Evolutionary conservation across 2,888 invertebrate species (phyloP), one percentile per base, ranked within the genome.

Genomic region (Phragmatobia fuliginosa): DNA sequence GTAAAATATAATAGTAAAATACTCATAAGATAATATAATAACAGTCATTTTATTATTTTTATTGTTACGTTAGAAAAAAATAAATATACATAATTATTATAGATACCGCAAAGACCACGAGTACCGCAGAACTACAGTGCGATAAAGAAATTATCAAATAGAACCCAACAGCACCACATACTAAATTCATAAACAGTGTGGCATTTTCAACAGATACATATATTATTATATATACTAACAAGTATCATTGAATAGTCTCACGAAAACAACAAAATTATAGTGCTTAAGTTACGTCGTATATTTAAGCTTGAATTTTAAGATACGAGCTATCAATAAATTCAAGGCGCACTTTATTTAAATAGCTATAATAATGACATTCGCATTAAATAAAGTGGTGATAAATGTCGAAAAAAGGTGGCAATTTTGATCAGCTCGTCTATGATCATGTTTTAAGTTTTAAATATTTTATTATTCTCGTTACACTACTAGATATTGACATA

Each of bases 161-260:
- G 21, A 45, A 38, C 45, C 32, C 33, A 36, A 62, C 67, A 67
- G 52, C 33, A 36, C 18, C 67, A 33, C 45, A 33, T 61, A 67
- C 7, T 49, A n/a, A 38, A n/a, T 67, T 67, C 49, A 38, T 52
- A 36, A 67, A 61, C 21, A 10, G 52, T 38, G 61, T 36, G 16
- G 14, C 52, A 60, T 49, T 60, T n/a, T 49, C 28, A 18, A 60
- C 32, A 45, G n/a, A 28, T 49, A 31, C 31, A 41, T 18, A 45
- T 41, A 31, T 41, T 28, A 45, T 25, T 64, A 56, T 14, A 56
- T 28, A 56, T 5, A 64, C 25, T 36, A 56, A 56, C 18, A 36
- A 21, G 18, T 56, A 49, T 56, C 49, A 65, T 56, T 56, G 6
- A 32, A 33, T 33, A 65, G 65, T 38, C 36, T 38, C 33, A 38